Evolutionary conservation across 2,888 invertebrate species (phyloP), one percentile per base, ranked within the genome.

Genomic region (Eristalis arbustorum): DNA sequence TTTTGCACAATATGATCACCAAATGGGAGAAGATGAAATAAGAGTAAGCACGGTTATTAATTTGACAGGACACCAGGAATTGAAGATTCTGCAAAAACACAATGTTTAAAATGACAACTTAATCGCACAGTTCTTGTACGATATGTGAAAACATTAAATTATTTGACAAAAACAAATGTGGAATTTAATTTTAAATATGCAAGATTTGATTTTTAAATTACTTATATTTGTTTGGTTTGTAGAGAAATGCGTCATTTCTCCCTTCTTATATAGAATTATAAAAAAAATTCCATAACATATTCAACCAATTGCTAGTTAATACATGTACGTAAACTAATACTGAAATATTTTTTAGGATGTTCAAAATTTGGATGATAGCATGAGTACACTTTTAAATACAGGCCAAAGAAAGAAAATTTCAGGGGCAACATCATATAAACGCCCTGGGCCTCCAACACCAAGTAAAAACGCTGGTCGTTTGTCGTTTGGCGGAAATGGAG

Each of bases 381-480:
- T 91, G 90, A 91, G 91, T 77, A 92, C 93, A 69, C 90, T 94
- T 49, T 89, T 94, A 1, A 91, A 91, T 67, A 90, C 91, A 5
- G 91, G 91, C 3, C 91, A 93, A 93, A 94, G 89, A 88, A 95
- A 89, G 69, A 92, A 91, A 91, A 91, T 91, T 94, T 95, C 91
- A 93, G 95, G 92, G 93, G 95, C 77, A 91, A 96, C 96, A 0
- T 95, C 96, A 0, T 97, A 97, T 91, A 97, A 96, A 93, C 96
- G 95, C 90, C 97, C 97, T 0, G 97, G 97, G 0, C 97, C 97
- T 63, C 97, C 97, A 28, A 97, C 97, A 1, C 97, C 97, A 0
- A 96, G 96, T 93, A 97, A 97, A 93, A 96, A 96, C 91, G 96
- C 96, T 13, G 95, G 96, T 1, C 94, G 96, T 87, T 92, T 95